Conservation (phyloP, 2,797 vertebrate species). For the Rhincodon typus region DNA sequence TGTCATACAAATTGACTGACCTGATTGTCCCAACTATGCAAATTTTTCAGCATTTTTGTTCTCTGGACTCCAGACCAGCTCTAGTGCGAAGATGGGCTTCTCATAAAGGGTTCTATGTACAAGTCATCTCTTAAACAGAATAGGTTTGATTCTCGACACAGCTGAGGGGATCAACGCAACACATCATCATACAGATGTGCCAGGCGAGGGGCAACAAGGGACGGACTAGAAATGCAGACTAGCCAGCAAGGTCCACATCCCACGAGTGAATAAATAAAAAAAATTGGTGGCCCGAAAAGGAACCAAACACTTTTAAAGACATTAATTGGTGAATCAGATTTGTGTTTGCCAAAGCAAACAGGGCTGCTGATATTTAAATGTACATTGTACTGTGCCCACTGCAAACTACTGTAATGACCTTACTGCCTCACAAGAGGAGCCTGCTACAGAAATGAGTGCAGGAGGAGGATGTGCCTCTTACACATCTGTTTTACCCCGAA, state of each 20-base stretch:
- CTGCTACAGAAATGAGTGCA: neutral
- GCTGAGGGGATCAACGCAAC: neutral
- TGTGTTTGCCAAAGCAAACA: neutral
- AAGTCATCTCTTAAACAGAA: neutral
- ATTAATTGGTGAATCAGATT: neutral
- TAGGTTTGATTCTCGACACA: neutral
- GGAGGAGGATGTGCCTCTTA: neutral
- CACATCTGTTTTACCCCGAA: neutral
- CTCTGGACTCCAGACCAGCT: neutral
- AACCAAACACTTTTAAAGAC: neutral
- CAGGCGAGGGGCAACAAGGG: neutral
- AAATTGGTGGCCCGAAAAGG: neutral
- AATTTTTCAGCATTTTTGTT: neutral
- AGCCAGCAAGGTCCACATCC: too few relatives aligned
- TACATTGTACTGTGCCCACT: neutral
- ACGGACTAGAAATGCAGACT: too few relatives aligned
- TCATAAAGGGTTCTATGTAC: neutral
- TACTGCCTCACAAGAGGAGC: neutral
- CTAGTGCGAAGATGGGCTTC: too few relatives aligned
- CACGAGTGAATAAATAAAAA: too few relatives aligned
- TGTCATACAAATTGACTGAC: neutral
- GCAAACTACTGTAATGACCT: neutral
- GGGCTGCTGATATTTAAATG: neutral
- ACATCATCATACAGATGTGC: neutral
- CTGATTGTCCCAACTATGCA: constrained; percentile 5